phyloP scores from a whole-genome alignment of 2,113 vertebrate genomes.

The Esox niger region DNA sequence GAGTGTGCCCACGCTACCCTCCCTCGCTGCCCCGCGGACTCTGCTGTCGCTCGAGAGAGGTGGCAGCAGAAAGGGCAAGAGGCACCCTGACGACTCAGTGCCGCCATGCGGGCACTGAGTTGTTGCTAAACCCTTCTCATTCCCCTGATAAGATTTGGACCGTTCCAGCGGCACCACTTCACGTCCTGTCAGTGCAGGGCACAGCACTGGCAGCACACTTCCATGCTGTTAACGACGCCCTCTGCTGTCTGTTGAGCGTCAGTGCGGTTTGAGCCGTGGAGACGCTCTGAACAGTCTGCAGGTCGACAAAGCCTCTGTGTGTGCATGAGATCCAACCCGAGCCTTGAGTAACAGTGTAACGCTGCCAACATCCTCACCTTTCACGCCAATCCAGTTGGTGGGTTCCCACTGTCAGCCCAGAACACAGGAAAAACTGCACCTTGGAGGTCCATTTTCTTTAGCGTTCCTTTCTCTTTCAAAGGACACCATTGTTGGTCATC shows the following conservation, averaged over 20 bases:
- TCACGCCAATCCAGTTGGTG: neutral
- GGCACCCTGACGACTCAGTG: conserved; percentile 9
- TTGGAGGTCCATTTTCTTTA: conserved; percentile 1
- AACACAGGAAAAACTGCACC: neutral
- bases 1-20: too few relatives aligned
- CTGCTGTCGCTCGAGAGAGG: conserved; percentile 19
- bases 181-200: neutral
- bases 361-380: neutral
- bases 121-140: conserved; percentile 22
- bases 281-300: conserved; percentile 1
- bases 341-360: neutral
- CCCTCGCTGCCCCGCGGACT: too few relatives aligned
- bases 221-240: conserved; percentile 52
- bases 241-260: conserved; percentile 53
- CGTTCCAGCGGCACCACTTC: neutral
- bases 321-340: neutral
- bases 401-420: neutral
- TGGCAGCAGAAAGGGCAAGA: neutral
- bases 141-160: neutral
- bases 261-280: conserved; percentile 31
- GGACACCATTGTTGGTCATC: neutral
- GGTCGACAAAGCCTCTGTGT: neutral
- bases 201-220: neutral
- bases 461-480: neutral
- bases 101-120: too few relatives aligned